Base-by-base conservation (phyloP, 2,888 invertebrate genomes). In the Helobdella robusta region DNA sequence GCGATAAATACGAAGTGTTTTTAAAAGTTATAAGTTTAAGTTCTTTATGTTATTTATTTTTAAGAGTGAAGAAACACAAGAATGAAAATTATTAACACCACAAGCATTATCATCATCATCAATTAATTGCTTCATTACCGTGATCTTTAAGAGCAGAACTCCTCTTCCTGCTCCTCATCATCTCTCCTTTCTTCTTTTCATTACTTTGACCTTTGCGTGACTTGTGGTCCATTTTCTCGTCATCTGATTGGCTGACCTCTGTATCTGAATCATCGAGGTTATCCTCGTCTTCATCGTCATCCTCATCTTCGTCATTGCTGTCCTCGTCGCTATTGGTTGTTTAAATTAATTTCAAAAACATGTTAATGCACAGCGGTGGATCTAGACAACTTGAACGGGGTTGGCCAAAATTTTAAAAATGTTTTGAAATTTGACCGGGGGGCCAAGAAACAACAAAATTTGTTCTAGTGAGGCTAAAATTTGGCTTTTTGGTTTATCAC, bases 161-260 rank as follows among this genome's bases (percentile, higher is more conserved):
- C 32, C 48, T 36, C 59, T 56, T 67, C 20, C 36, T 59, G n/a
- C 60, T 62, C 25, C 61, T 34, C 3, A 46, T 56, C 8, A 60
- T 48, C 4, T 52, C 25, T 18, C 58, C 32, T n/a, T n/a, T 30
- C 11, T n/a, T 25, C 56, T 3, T 8, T 8, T 56, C 56, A 8
- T 1, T 28, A 1, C n/a, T 6, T 6, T 56, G 40, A 59, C 59
- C 20, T 18, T 20, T 58, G 35, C 60, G 8, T 20, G 64, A 59
- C 8, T 63, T 64, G 4, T 36, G 52, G 15, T 68, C 67, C 25
- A 64, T 66, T 25, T 67, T 62, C 52, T 56, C 67, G 20, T 66
- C 58, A 30, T 66, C 61, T 48, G 59, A 59, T 25, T 28, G 48
- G 23, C 48, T 40, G 46, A 20, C 52, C 32, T 50, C 60, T 2